phyloP scores from a whole-genome alignment of 2,888 invertebrate genomes.

The Ichneumon xanthorius region DNA sequence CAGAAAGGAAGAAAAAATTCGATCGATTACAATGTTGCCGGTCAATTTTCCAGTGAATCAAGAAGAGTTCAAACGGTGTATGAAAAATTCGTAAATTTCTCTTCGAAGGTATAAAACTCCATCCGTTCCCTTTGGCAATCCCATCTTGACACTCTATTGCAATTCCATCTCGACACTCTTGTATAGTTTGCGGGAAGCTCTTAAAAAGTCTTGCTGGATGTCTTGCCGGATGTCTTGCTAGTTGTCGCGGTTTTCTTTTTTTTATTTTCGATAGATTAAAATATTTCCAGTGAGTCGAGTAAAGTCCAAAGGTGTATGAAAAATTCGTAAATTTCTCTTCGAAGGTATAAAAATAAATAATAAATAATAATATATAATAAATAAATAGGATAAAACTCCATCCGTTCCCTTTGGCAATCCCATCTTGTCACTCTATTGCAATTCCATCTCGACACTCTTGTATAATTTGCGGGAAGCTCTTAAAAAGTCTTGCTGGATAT shows the following conservation, averaged over 20 bases:
- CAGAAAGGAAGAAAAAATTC: neutral
- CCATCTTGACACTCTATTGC: neutral
- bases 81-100: neutral
- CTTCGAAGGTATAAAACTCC: slow-evolving; percentile 32
- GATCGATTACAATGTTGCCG: too few species aligned
- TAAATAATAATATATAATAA: too few species aligned
- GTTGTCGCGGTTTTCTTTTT: too few species aligned
- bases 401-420: neutral
- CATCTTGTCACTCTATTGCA: neutral
- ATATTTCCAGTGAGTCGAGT: too few species aligned
- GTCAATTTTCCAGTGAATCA: too few species aligned
- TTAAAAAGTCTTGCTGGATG: neutral
- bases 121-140: slow-evolving; percentile 9
- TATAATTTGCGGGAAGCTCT: neutral
- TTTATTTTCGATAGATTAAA: too few species aligned
- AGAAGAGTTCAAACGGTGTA: too few species aligned
- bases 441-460: neutral
- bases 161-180: neutral
- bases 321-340: neutral
- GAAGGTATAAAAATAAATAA: slow-evolving; percentile 1
- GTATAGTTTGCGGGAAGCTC: neutral
- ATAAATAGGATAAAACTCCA: slow-evolving; percentile 14
- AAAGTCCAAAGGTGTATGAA: too few species aligned
- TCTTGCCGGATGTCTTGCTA: too few species aligned
- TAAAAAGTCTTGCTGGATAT: neutral